Evolutionary conservation across 2,888 invertebrate genomes (phyloP).

Genomic region (Diaphora mendica): DNA sequence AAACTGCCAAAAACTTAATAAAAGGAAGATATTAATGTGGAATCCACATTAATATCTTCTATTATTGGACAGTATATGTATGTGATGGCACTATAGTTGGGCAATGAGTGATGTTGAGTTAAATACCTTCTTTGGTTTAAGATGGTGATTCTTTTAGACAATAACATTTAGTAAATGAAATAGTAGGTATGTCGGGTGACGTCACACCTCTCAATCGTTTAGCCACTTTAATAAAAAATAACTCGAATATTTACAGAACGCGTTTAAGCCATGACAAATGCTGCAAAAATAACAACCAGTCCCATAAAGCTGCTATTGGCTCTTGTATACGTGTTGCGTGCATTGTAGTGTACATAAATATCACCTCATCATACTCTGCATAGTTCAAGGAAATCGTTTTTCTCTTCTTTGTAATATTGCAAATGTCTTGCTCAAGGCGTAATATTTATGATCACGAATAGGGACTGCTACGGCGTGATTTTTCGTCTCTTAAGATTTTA

Average conservation of each 20-base stretch:
- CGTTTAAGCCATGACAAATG: not conserved
- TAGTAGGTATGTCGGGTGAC: too few species aligned
- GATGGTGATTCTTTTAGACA: too few species aligned
- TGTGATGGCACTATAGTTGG: too few species aligned
- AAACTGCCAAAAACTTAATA: too few species aligned
- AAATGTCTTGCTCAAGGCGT: not conserved
- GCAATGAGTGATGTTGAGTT: too few species aligned
- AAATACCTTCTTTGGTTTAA: too few species aligned
- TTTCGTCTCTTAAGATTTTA: not conserved
- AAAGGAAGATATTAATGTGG: too few species aligned
- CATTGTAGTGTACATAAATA: constrained; percentile 27
- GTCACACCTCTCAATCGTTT: not conserved
- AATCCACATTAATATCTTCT: too few species aligned
- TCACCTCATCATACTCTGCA: constrained; percentile 50
- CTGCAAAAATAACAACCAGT: constrained; percentile 13
- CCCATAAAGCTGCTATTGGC: constrained; percentile 20
- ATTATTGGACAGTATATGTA: too few species aligned
- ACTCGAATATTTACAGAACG: not conserved
- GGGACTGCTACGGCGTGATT: not conserved
- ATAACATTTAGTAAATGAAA: too few species aligned
- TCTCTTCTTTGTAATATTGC: constrained; percentile 39
- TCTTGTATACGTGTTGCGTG: constrained; percentile 22
- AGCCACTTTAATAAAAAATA: not conserved
- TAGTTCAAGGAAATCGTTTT: constrained; percentile 59
- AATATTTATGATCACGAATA: not conserved